These are phyloP conservation scores for Tyto alba DNA, from an alignment of 2,113 vertebrate species.

Conservation along the genomic window DNA sequence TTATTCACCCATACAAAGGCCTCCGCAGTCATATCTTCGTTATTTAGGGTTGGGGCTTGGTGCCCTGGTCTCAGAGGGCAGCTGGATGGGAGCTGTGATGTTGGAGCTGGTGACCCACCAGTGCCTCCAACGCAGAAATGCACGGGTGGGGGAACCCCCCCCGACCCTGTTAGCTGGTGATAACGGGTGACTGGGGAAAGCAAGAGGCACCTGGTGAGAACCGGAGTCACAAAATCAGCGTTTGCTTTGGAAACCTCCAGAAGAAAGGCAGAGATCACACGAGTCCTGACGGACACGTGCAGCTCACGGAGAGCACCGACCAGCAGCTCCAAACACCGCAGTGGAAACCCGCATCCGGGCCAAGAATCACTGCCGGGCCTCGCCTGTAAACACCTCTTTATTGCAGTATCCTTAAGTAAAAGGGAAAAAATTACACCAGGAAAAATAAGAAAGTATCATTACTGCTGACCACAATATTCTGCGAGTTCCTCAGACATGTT, in stretches of 20 bases:
- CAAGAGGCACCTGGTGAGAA: not conserved
- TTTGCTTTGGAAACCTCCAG: not conserved
- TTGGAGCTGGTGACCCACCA: fast-evolving
- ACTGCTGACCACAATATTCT: not conserved
- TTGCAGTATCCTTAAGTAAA: not conserved
- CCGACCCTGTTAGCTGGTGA: not conserved
- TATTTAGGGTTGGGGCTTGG: not conserved
- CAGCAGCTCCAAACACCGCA: not conserved
- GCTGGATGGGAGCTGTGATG: not conserved
- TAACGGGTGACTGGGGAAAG: not conserved
- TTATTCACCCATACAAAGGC: not conserved
- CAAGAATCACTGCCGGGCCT: not conserved
- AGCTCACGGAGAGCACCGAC: not conserved
- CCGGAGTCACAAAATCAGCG: fast-evolving
- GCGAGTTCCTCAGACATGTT: not conserved
- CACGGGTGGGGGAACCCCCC: not conserved
- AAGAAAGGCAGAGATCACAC: not conserved
- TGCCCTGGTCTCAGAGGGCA: too few relatives aligned
- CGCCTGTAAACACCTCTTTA: not conserved
- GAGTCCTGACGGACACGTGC: not conserved
- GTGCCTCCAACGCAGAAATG: too few relatives aligned
- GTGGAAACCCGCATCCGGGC: not conserved
- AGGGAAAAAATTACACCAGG: not conserved
- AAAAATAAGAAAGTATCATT: not conserved
- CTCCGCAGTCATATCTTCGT: not conserved